These are phyloP conservation scores for Patella ulyssiponensis DNA, from an alignment of 2,888 invertebrate species.

Conservation along the genomic window DNA sequence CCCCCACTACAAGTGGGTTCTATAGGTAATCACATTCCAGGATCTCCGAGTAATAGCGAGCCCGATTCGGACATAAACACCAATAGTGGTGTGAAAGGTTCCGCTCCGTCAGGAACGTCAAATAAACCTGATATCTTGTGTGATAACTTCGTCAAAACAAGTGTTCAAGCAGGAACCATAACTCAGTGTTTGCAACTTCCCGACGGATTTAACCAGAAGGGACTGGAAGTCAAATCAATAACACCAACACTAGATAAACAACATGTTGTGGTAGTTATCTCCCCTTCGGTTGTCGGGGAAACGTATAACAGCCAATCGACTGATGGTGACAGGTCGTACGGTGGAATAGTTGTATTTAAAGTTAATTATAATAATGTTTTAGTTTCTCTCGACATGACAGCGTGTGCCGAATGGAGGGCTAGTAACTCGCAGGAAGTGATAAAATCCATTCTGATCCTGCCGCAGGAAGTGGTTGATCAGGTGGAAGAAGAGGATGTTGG, in stretches of 20 bases:
- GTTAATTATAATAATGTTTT: constrained; percentile 75
- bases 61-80: background rate
- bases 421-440: constrained; percentile 49
- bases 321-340: constrained; percentile 32
- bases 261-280: constrained; percentile 76
- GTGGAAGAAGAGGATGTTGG: constrained; percentile 57
- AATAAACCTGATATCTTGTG: constrained; percentile 26
- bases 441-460: constrained; percentile 56
- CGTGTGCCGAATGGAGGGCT: constrained; percentile 73
- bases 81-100: constrained; percentile 1
- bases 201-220: constrained; percentile 63
- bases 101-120: constrained; percentile 32
- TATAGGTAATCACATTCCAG: constrained; percentile 11
- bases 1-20: constrained; percentile 38
- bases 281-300: constrained; percentile 40
- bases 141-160: constrained; percentile 7
- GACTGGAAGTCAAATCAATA: constrained; percentile 78
- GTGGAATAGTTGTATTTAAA: constrained; percentile 77
- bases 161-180: constrained; percentile 47
- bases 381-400: constrained; percentile 76
- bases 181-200: constrained; percentile 68
- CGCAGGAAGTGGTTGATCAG: constrained; percentile 56
- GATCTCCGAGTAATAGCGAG: constrained; percentile 15
- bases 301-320: background rate
- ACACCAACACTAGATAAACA: constrained; percentile 81